Percentiles rank a stretch among this genome's conserved stretches.
Conservation (phyloP, 2,888 invertebrate species). For the Venustoraphidia nigricollis region DNA sequence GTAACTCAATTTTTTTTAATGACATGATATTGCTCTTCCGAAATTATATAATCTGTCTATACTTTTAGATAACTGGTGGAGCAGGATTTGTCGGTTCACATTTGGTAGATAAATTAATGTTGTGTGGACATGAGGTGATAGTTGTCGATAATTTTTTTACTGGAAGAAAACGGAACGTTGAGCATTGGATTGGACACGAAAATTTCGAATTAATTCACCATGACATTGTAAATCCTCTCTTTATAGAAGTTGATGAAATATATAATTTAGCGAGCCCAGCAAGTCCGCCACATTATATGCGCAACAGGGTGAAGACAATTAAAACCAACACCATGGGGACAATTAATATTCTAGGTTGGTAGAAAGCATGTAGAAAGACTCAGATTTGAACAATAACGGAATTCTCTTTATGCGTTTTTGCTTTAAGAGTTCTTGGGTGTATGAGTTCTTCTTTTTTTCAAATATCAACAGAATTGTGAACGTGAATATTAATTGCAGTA, state of each 20-base stretch:
- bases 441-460: no score
- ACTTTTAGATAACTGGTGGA: slow-evolving; percentile 72
- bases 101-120: slow-evolving; percentile 88
- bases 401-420: no score
- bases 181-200: slow-evolving; percentile 97
- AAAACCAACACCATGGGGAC: slow-evolving; percentile 97
- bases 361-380: not conserved
- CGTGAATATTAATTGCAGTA: no score
- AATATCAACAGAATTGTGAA: no score
- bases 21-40: not conserved
- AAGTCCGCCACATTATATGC: slow-evolving; percentile 98
- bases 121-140: slow-evolving; percentile 89
- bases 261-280: slow-evolving; percentile 98
- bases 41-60: slow-evolving; percentile 5
- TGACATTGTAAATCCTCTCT: slow-evolving; percentile 94
- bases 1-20: not conserved
- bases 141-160: slow-evolving; percentile 98
- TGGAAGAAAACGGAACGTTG: slow-evolving; percentile 90
- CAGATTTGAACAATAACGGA: no score
- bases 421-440: no score
- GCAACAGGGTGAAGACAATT: slow-evolving; percentile 97
- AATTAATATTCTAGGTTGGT: slow-evolving; percentile 75
- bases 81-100: slow-evolving; percentile 99
- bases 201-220: slow-evolving; percentile 99
- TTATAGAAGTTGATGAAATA: slow-evolving; percentile 94